These are phyloP conservation scores for Catalaphyllia jardinei DNA, from an alignment of 64 coral and sea anemone genomes.

Conservation along the genomic window DNA sequence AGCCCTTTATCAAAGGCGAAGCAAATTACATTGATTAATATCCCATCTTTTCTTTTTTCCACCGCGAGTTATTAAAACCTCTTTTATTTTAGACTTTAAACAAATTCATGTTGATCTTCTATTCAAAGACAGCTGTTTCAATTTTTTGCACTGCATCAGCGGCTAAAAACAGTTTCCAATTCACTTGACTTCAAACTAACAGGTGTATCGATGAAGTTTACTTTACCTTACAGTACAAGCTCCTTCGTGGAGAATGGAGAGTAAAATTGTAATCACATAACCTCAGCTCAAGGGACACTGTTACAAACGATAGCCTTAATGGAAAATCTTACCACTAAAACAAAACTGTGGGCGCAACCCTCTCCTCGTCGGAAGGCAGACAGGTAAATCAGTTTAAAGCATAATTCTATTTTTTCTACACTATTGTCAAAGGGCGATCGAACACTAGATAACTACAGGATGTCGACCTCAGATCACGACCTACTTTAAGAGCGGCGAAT, in stretches of 20 bases:
- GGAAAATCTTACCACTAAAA: neutral
- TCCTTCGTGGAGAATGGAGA: too few relatives aligned
- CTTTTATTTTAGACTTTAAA: neutral
- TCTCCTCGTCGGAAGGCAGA: neutral
- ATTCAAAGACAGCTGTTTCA: slow-evolving; percentile 4
- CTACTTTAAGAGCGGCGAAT: too few relatives aligned
- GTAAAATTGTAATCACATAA: too few relatives aligned
- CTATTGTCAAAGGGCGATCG: too few relatives aligned
- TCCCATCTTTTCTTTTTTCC: neutral
- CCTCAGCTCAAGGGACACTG: neutral
- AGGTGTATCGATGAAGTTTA: neutral
- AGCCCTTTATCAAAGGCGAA: too few relatives aligned
- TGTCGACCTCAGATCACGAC: too few relatives aligned
- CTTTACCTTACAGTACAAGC: too few relatives aligned
- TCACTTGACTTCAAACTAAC: neutral
- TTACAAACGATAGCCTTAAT: neutral
- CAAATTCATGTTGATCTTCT: neutral
- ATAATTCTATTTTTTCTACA: neutral
- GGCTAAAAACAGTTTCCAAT: neutral
- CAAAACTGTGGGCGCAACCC: neutral
- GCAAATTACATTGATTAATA: too few relatives aligned
- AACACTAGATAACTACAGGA: too few relatives aligned
- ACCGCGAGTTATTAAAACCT: neutral
- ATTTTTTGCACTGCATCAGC: neutral
- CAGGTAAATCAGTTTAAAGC: neutral